Conservation (phyloP, 2,797 vertebrate species). For the Orestias chungarensis region DNA sequence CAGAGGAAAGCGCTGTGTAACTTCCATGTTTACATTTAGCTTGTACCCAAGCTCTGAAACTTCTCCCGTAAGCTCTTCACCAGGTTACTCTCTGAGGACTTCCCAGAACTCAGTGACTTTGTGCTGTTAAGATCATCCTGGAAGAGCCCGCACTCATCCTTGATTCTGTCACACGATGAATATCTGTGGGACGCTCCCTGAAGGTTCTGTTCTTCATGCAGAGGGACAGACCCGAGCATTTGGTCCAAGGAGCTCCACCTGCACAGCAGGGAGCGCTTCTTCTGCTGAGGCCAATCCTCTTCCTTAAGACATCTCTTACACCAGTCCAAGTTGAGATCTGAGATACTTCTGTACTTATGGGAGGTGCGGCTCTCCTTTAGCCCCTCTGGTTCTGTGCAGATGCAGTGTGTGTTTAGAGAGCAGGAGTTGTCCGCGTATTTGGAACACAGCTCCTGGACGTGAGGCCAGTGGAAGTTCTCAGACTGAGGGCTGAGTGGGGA, state of each 20-base stretch:
- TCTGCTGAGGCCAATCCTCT: conserved; percentile 54
- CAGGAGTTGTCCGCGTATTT: conserved; percentile 73
- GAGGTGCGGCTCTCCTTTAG: conserved; percentile 46
- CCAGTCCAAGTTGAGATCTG: conserved; percentile 41
- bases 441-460: conserved; percentile 89
- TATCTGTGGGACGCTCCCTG: conserved; percentile 55
- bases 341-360: conserved; percentile 44
- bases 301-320: conserved; percentile 7
- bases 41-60: conserved; percentile 88
- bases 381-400: conserved; percentile 76
- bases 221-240: conserved; percentile 45
- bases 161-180: conserved; percentile 51
- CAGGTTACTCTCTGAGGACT: conserved; percentile 73
- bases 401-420: conserved; percentile 58
- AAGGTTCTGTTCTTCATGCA: conserved; percentile 67
- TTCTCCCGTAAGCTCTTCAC: conserved; percentile 91
- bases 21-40: conserved; percentile 26
- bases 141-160: conserved; percentile 22
- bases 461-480: conserved; percentile 89
- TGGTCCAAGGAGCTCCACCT: conserved; percentile 73
- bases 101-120: conserved; percentile 46
- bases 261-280: conserved; percentile 52
- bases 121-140: conserved; percentile 41
- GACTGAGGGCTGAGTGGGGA: conserved; percentile 78
- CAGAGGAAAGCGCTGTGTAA: conserved; percentile 26